Evolutionary conservation across 2,888 invertebrate species (phyloP), one percentile per base, ranked within the genome.

Genomic region (Amiota minor): DNA sequence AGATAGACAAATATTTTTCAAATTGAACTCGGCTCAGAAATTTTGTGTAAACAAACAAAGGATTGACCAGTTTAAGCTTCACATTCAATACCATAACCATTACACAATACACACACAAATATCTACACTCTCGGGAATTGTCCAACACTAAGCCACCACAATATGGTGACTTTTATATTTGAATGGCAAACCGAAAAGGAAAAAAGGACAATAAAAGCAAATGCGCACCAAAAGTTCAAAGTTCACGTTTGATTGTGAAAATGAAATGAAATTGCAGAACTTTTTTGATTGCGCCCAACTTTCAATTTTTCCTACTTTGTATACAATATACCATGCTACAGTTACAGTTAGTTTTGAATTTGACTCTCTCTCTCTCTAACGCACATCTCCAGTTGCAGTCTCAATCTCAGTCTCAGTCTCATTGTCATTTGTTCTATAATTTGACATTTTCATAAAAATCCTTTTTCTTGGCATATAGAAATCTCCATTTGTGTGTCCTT

Each of bases 211-310:
- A 55, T 23, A 3, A 23, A 23, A 55, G n/a, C 18, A 67, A 55
- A 64, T 64, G 67, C 67, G 50, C 16, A 61, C 70, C 67, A 73
- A 81, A 81, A 86, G 85, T 86, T 84, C 82, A 85, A 81, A 85
- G 85, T 82, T 86, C 86, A 86, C 83, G 86, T 80, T 86, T 86
- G 87, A 85, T 85, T 86, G 86, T 86, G 86, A 84, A 85, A 85
- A 86, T 84, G 83, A 86, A 86, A 85, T 86, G 64, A 86, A 85
- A 87, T 86, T 86, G 82, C 74, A 74, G 23, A 65, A 72, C 53
- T 79, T 70, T 72, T 72, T 23, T 67, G 23, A 23, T 23, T 23
- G 23, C 23, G 23, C 23, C 23, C 23, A 23, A 23, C 23, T 23
- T 23, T 23, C 23, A 23, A 23, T 23, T 23, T 23, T 23, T 23